phyloP scores from a whole-genome alignment of 2,797 vertebrate species.

The Enteromius afrohamiltoni region DNA sequence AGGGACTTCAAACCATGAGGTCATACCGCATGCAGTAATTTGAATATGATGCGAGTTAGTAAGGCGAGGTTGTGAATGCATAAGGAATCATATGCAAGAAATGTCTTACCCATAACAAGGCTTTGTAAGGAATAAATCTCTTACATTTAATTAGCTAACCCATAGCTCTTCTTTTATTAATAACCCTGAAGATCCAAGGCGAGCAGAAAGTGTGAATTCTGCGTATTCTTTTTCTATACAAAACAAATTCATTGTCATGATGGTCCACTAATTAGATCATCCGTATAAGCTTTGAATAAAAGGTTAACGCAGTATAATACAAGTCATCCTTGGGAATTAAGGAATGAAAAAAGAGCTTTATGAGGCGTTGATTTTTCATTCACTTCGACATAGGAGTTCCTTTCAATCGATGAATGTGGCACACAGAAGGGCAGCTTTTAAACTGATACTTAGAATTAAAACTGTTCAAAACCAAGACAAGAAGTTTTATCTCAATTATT shows the following conservation, averaged over 20 bases:
- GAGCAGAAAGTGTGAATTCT: neutral
- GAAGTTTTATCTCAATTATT: neutral
- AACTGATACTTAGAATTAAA: neutral
- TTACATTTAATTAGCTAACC: neutral
- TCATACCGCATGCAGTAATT: neutral
- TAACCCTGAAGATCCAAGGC: neutral
- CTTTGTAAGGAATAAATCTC: neutral
- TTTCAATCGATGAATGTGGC: constrained; percentile 29
- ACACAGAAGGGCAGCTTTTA: neutral
- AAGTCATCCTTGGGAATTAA: constrained; percentile 16
- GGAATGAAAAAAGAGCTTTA: constrained; percentile 23
- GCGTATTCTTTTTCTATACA: neutral
- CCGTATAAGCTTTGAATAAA: constrained; percentile 27
- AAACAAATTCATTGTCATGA: neutral
- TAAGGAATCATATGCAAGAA: neutral
- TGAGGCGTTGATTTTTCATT: neutral
- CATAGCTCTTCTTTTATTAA: constrained; percentile 6
- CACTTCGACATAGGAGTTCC: neutral
- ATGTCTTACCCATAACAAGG: neutral
- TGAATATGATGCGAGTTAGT: neutral
- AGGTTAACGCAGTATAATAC: constrained; percentile 1
- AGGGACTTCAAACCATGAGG: neutral
- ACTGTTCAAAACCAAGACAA: neutral
- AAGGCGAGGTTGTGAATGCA: neutral
- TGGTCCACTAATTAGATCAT: constrained; percentile 29